phyloP scores from a whole-genome alignment of 2,113 vertebrate species.

The Saccopteryx leptura region DNA sequence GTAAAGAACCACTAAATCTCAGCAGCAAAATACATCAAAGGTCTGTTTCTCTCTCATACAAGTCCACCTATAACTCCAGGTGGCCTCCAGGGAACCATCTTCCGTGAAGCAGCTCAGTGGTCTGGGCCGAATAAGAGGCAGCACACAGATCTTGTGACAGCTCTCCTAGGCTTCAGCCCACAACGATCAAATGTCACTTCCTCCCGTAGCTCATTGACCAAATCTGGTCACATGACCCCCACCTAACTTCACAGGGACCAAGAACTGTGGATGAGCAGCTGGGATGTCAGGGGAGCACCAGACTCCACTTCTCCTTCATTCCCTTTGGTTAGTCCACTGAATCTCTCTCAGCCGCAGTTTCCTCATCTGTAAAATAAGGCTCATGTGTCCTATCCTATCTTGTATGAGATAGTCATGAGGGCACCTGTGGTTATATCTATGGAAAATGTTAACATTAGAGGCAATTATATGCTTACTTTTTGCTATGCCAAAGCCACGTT shows the following conservation, averaged over 20 bases:
- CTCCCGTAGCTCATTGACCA: background rate
- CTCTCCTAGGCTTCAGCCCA: conserved; percentile 22
- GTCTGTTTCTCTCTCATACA: background rate
- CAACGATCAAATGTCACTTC: background rate
- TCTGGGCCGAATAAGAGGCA: background rate
- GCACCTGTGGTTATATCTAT: background rate
- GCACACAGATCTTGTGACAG: background rate
- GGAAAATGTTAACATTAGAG: background rate
- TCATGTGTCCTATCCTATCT: background rate
- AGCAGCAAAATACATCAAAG: background rate
- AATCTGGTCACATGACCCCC: background rate
- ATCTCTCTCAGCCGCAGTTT: background rate
- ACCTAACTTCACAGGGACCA: background rate
- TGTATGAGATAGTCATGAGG: background rate
- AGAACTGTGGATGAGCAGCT: background rate
- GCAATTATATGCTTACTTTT: background rate
- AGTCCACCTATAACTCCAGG: background rate
- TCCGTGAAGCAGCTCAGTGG: background rate
- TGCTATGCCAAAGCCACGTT: background rate
- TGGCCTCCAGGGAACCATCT: background rate
- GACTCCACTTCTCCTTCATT: background rate
- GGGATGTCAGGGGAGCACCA: accelerated
- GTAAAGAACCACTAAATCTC: background rate
- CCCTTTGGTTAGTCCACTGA: background rate
- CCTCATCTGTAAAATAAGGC: background rate